Conservation (phyloP, 2,888 invertebrate species). For the Sepiola atlantica region DNA sequence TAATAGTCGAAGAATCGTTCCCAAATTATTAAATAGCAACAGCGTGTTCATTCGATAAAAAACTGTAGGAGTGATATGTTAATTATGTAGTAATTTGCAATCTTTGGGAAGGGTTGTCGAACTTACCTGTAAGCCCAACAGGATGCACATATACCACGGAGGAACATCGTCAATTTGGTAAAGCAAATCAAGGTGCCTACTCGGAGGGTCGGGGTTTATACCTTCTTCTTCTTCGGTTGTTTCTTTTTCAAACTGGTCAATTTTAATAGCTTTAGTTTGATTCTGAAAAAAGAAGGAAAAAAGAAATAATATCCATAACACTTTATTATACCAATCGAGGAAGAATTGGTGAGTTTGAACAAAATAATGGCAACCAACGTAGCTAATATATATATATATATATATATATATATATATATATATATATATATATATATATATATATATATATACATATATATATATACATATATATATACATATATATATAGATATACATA, state of each 20-base stretch:
- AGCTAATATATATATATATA: background rate
- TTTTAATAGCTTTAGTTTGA: background rate
- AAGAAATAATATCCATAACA: background rate
- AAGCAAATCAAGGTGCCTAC: slow-evolving; percentile 52
- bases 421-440: too few relatives aligned
- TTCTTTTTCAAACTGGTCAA: background rate
- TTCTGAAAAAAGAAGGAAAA: background rate
- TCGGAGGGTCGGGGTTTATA: background rate
- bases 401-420: background rate
- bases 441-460: too few relatives aligned
- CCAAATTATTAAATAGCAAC: too few relatives aligned
- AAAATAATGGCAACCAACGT: background rate
- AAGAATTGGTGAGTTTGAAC: too few relatives aligned
- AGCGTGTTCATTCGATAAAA: too few relatives aligned
- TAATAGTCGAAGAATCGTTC: too few relatives aligned
- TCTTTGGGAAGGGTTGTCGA: too few relatives aligned
- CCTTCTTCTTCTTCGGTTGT: background rate
- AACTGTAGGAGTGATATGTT: too few relatives aligned
- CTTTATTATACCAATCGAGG: too few relatives aligned
- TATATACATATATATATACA: too few relatives aligned
- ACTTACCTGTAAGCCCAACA: slow-evolving; percentile 85
- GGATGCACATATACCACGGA: slow-evolving; percentile 88
- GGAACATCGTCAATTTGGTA: slow-evolving; percentile 88
- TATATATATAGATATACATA: background rate
- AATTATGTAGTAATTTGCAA: too few relatives aligned